These are phyloP conservation scores for Amphiprion clarkii DNA, from an alignment of 2,797 vertebrate species.

Conservation along the genomic window DNA sequence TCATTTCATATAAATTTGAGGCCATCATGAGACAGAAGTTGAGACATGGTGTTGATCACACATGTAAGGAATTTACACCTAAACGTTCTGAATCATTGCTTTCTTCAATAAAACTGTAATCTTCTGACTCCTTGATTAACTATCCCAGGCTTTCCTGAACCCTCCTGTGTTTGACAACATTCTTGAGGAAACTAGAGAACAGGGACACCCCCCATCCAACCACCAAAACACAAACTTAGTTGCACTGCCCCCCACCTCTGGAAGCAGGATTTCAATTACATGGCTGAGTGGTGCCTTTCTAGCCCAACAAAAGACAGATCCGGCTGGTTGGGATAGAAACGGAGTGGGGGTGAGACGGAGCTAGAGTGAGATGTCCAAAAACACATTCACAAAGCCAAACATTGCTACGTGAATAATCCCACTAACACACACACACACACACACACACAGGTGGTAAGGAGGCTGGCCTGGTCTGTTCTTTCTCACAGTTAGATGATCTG, in stretches of 20 bases:
- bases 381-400: constrained; percentile 62
- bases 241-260: constrained; percentile 51
- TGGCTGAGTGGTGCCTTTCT: constrained; percentile 80
- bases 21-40: background rate
- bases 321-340: constrained; percentile 86
- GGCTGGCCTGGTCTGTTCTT: constrained; percentile 7
- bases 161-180: constrained; percentile 14
- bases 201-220: background rate
- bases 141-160: background rate
- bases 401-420: constrained; percentile 53
- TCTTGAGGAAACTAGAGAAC: constrained; percentile 4
- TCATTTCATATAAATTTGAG: constrained; percentile 7
- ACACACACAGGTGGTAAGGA: constrained; percentile 43
- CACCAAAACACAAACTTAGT: constrained; percentile 38
- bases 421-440: constrained; percentile 15
- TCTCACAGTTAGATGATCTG: constrained; percentile 13
- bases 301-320: constrained; percentile 84
- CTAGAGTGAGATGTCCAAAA: constrained; percentile 40
- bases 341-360: constrained; percentile 47
- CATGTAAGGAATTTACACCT: background rate
- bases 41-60: constrained; percentile 12
- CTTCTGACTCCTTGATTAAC: background rate
- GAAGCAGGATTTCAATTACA: constrained; percentile 85
- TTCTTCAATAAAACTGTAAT: constrained; percentile 44
- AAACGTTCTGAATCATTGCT: constrained; percentile 1